Evolutionary conservation across 2,888 invertebrate species (phyloP).

Genomic region (Argyresthia albistria): DNA sequence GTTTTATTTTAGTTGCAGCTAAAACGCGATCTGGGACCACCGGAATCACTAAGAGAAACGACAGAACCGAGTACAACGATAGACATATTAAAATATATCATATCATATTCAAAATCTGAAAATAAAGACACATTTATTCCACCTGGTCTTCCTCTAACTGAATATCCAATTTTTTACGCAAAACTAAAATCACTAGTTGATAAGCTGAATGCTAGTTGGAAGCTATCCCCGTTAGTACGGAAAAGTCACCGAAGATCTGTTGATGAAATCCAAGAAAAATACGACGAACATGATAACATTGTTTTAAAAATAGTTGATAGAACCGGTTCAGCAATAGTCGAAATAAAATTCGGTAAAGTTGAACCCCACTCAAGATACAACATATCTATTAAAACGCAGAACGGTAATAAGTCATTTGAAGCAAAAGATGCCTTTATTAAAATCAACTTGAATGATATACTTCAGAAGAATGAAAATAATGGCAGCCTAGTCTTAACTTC

Average conservation of each 20-base stretch:
- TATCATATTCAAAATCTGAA: too few species aligned
- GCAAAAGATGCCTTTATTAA: not conserved
- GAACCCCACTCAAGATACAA: not conserved
- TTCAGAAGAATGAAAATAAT: not conserved
- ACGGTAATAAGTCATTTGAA: not conserved
- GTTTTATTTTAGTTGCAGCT: too few species aligned
- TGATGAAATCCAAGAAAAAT: slow-evolving; percentile 8
- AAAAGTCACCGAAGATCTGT: slow-evolving; percentile 30
- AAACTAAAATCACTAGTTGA: not conserved
- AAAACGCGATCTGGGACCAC: too few species aligned
- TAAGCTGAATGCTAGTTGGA: too few species aligned
- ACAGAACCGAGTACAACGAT: too few species aligned
- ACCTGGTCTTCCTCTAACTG: too few species aligned
- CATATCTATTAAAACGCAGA: not conserved
- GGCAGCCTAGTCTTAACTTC: too few species aligned
- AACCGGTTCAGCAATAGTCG: slow-evolving; percentile 22
- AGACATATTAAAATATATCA: too few species aligned
- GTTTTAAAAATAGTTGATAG: slow-evolving; percentile 30
- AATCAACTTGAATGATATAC: not conserved
- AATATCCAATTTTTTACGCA: too few species aligned
- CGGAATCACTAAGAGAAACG: too few species aligned
- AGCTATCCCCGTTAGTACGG: too few species aligned
- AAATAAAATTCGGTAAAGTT: slow-evolving; percentile 26
- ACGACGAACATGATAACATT: slow-evolving; percentile 15
- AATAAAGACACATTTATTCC: too few species aligned